phyloP scores from a whole-genome alignment of 1,140 invertebrate genomes.

The Nasonia longicornis region DNA sequence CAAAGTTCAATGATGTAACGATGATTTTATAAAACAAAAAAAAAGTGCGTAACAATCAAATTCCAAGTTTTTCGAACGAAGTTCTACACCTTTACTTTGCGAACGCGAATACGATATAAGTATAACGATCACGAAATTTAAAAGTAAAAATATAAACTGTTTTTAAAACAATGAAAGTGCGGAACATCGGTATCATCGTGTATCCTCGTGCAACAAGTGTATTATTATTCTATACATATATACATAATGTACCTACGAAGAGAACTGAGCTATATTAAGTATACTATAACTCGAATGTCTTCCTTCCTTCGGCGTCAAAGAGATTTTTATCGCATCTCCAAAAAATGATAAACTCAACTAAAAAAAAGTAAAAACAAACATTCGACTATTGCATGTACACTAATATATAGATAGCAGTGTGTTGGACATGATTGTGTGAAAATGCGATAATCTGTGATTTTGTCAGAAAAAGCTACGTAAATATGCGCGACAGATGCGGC shows the following conservation, averaged over 20 bases:
- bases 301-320: conserved; percentile 37
- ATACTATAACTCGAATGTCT: conserved; percentile 43
- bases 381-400: background rate
- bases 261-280: conserved; percentile 39
- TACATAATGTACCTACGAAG: conserved; percentile 36
- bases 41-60: background rate
- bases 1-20: background rate
- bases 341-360: background rate
- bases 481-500: background rate
- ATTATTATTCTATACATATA: conserved; percentile 29
- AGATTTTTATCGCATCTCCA: conserved; percentile 33
- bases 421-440: conserved; percentile 14
- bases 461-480: background rate
- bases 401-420: background rate
- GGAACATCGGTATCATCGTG: background rate
- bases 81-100: background rate
- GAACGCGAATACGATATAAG: background rate
- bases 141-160: background rate
- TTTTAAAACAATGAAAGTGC: conserved; percentile 1
- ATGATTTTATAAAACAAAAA: background rate
- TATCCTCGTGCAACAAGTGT: background rate
- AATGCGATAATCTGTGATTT: conserved; percentile 33
- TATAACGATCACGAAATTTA: background rate
- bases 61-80: background rate
- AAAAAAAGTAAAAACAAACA: conserved; percentile 6